Percentiles rank a stretch among this genome's conserved stretches.
These are phyloP conservation scores for Bufo gargarizans DNA, from an alignment of 2,113 vertebrate species.

Conservation along the genomic window DNA sequence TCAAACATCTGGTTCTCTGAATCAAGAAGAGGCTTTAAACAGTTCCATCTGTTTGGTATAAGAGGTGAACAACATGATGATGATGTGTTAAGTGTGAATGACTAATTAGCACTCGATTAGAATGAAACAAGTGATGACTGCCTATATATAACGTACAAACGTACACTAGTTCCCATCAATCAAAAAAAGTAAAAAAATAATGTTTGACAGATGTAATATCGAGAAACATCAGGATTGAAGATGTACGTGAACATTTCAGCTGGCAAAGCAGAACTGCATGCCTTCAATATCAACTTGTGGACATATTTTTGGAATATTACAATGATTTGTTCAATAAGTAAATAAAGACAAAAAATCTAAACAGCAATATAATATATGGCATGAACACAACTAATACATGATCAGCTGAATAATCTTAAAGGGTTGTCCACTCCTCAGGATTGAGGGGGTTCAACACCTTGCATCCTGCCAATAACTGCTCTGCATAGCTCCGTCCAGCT, in stretches of 20 bases:
- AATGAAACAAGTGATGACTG: slow-evolving; percentile 72
- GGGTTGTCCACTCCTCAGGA: no score
- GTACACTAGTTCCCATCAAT: slow-evolving; percentile 69
- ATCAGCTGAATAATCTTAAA: no score
- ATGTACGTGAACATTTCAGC: not conserved
- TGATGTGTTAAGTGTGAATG: slow-evolving; percentile 73
- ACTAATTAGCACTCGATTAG: slow-evolving; percentile 78
- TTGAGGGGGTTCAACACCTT: no score
- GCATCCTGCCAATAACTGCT: no score
- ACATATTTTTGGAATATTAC: not conserved
- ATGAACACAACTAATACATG: no score
- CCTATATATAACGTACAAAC: slow-evolving; percentile 71
- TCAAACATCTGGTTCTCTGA: slow-evolving; percentile 69
- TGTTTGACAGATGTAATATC: not conserved
- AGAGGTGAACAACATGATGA: slow-evolving; percentile 66
- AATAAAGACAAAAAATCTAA: no score
- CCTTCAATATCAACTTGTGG: not conserved
- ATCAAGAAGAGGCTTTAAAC: slow-evolving; percentile 64
- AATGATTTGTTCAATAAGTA: no score
- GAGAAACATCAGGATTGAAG: not conserved
- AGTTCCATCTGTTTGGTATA: slow-evolving; percentile 75
- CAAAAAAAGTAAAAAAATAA: slow-evolving; percentile 60
- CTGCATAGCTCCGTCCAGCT: no score
- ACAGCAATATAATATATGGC: no score
- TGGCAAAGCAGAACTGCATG: not conserved